These are phyloP conservation scores for Eulithis prunata DNA, from an alignment of 2,888 invertebrate genomes.

Conservation along the genomic window DNA sequence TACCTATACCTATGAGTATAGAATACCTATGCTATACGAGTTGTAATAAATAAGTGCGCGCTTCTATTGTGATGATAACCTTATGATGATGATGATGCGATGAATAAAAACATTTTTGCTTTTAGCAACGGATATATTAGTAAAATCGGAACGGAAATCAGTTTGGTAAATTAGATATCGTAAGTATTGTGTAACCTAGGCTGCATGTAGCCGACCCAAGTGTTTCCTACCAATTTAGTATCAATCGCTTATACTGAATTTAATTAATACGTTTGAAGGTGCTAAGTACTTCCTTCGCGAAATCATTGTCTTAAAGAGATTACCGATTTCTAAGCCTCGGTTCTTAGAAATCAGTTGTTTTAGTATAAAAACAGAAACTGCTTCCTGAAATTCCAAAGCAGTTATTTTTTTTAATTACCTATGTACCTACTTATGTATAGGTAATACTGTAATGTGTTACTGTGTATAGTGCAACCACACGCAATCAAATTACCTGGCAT, in stretches of 20 bases:
- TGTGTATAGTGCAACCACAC: slow-evolving; percentile 22
- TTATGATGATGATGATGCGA: no score
- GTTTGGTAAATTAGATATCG: no score
- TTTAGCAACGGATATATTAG: no score
- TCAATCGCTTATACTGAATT: not conserved
- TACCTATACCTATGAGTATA: no score
- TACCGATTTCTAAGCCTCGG: slow-evolving; percentile 16
- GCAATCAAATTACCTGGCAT: slow-evolving; percentile 9
- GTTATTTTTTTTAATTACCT: slow-evolving; percentile 9
- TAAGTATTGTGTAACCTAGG: no score
- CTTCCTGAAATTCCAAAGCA: slow-evolving; percentile 30
- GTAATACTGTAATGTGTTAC: slow-evolving; percentile 24
- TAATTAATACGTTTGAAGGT: no score
- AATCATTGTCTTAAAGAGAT: not conserved
- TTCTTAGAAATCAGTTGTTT: slow-evolving; percentile 32
- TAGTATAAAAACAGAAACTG: slow-evolving; percentile 1
- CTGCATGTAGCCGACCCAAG: no score
- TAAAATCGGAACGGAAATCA: no score
- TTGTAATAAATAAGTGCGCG: no score
- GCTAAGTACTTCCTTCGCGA: not conserved
- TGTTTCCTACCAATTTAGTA: not conserved
- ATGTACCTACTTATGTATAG: slow-evolving; percentile 26
- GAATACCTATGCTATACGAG: no score
- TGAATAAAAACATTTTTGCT: no score
- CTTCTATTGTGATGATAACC: no score